Percentiles rank a stretch among this genome's conserved stretches.
phyloP scores from a whole-genome alignment of 1,140 invertebrate species.

The Parapsyche elsis region DNA sequence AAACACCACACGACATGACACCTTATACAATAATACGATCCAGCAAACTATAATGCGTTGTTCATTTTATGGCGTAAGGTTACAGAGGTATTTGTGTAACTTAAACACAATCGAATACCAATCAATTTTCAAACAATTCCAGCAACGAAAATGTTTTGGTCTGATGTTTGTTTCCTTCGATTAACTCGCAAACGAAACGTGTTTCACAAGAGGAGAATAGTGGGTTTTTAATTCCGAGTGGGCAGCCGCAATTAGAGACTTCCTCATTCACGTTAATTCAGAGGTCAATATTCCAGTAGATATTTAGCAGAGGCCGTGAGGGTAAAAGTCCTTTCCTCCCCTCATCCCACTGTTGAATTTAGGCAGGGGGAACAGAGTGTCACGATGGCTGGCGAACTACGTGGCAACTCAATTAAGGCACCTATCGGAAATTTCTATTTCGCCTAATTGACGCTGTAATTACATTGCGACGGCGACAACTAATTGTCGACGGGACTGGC shows the following conservation, averaged over 20 bases:
- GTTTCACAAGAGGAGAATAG: not conserved
- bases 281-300: not conserved
- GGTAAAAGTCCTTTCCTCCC: not conserved
- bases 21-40: slow-evolving; percentile 15
- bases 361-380: slow-evolving; percentile 23
- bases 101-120: no score
- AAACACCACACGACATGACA: not conserved
- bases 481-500: slow-evolving; percentile 34
- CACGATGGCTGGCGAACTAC: slow-evolving; percentile 47
- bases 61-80: not conserved
- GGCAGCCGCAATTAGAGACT: not conserved
- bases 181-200: no score
- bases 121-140: no score
- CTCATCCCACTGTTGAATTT: not conserved
- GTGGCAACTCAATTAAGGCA: slow-evolving; percentile 54
- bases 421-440: slow-evolving; percentile 57
- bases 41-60: not conserved
- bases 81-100: no score
- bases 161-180: no score
- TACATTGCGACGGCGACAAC: slow-evolving; percentile 46
- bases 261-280: not conserved
- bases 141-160: no score
- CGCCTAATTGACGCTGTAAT: slow-evolving; percentile 52
- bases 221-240: not conserved
- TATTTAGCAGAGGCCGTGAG: not conserved